Base-by-base conservation (phyloP, 2,797 vertebrate species). In the Dallia pectoralis region DNA sequence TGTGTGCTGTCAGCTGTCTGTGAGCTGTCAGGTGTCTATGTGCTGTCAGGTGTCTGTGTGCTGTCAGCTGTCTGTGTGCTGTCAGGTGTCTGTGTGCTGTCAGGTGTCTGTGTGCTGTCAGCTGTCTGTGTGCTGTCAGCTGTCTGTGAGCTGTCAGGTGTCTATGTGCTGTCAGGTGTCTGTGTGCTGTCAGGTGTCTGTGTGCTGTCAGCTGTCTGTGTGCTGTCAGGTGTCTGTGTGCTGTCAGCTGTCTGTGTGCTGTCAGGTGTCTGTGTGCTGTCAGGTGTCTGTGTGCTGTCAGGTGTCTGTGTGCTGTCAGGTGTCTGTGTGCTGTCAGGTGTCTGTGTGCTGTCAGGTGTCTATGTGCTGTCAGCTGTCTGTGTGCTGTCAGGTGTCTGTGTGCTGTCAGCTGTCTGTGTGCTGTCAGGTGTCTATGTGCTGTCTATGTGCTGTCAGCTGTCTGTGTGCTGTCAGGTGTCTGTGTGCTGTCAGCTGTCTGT, bases 101-200 rank as follows among this genome's bases (percentile, higher is more conserved):
- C 16, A 56, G n/a, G 8, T 22, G n/a, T 56, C 53, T 25, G 11
- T 56, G 53, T 2, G 2, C 53, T 56, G 40, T 44, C 7, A n/a
- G 81, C 86, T 61, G 70, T 84, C 19, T 97, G 97, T 0, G 91
- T 95, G 97, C 81, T 87, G 93, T 74, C 53, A 44, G 12, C 0
- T 80, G 69, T 73, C 27, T 40, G 15, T 32, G 63, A 69, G 40
- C 73, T n/a, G n/a, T n/a, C n/a, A n/a, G n/a, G n/a, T n/a, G n/a
- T n/a, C n/a, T n/a, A n/a, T n/a, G n/a, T n/a, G n/a, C n/a, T n/a
- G n/a, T n/a, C n/a, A n/a, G n/a, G n/a, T 4, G 40, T 44, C 1
- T 8, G 8, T n/a, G n/a, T n/a, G n/a, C 3, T 56, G 53, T 56
- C 22, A n/a, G n/a, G n/a, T n/a, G n/a, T n/a, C n/a, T 25, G 53